These are phyloP conservation scores for Ophthalmolycus amberensis DNA, from an alignment of 2,113 vertebrate species.

Conservation along the genomic window DNA sequence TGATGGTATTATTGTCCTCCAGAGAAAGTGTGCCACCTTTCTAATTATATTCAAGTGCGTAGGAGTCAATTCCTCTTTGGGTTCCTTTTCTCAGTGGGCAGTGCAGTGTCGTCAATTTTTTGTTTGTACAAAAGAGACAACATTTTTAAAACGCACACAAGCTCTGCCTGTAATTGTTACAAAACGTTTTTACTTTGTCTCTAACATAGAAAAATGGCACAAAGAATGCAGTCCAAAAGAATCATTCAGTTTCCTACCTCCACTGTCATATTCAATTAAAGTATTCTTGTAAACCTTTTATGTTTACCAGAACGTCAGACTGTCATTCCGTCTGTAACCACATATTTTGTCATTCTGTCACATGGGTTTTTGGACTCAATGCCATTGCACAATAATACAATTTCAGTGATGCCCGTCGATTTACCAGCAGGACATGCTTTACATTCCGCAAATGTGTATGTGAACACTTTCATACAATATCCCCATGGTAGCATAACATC, in stretches of 20 bases:
- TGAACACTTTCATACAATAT: background rate
- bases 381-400: background rate
- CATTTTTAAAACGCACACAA: background rate
- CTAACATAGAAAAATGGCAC: background rate
- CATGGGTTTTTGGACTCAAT: background rate
- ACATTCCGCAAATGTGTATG: background rate
- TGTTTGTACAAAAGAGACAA: slow-evolving; percentile 6
- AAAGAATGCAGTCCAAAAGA: background rate
- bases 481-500: background rate
- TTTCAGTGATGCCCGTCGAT: slow-evolving; percentile 11
- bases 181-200: background rate
- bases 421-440: background rate
- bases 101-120: background rate
- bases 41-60: background rate
- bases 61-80: background rate
- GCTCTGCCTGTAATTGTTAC: background rate
- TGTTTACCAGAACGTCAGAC: background rate
- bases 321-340: background rate
- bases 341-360: slow-evolving; percentile 12
- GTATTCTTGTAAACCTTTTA: background rate
- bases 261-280: background rate
- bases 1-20: background rate
- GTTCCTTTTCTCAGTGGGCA: background rate
- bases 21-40: background rate
- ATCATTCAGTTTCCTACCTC: slow-evolving; percentile 3